Conservation (phyloP, 2,888 invertebrate genomes). For the Eumerus sabulonum region DNA sequence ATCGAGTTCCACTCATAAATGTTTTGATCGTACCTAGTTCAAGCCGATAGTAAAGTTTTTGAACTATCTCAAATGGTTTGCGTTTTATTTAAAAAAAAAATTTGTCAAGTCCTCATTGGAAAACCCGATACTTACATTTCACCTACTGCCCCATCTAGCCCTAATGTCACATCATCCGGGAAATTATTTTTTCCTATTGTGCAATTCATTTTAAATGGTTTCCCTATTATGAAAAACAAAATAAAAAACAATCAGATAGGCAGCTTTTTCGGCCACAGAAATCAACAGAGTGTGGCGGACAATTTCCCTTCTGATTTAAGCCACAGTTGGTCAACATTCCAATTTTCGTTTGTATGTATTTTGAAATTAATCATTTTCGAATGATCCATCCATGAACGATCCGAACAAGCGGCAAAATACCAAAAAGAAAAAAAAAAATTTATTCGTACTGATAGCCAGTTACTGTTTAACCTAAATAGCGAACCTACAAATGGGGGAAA, state of each 20-base stretch:
- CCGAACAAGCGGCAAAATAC: no score
- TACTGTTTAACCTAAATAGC: constrained; percentile 15
- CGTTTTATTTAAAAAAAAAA: no score
- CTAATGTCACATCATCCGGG: constrained; percentile 2
- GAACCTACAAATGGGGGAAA: not conserved
- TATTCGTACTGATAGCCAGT: not conserved
- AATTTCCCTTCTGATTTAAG: constrained; percentile 29
- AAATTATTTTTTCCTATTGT: constrained; percentile 11
- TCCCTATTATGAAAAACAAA: constrained; percentile 6
- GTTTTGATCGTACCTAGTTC: no score
- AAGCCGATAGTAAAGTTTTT: no score
- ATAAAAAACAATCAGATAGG: constrained; percentile 26
- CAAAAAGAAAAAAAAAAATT: no score
- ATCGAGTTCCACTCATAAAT: no score
- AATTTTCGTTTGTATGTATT: constrained; percentile 7
- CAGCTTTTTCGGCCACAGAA: constrained; percentile 41
- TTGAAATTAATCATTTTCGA: not conserved
- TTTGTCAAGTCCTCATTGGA: no score
- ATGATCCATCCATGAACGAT: no score
- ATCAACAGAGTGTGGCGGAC: constrained; percentile 31
- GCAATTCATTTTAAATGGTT: constrained; percentile 9
- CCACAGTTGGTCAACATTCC: not conserved
- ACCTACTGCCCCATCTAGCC: no score
- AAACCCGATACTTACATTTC: no score
- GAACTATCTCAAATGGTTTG: no score